Conservation (phyloP, 2,113 vertebrate genomes). For the Laterallus jamaicensis region DNA sequence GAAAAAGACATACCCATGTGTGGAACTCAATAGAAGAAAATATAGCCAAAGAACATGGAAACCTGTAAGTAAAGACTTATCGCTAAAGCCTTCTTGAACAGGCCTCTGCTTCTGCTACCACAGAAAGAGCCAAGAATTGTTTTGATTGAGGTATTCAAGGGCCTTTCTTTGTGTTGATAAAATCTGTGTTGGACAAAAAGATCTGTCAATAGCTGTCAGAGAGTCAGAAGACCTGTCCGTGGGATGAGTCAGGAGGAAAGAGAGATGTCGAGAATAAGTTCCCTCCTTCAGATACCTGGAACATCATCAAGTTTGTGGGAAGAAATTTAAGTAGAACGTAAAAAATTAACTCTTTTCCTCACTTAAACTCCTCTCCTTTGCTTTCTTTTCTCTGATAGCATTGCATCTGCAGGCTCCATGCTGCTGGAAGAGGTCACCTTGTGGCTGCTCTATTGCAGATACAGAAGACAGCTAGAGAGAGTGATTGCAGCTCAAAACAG, state of each 20-base stretch:
- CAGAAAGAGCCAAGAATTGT: fast-evolving
- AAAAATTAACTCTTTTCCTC: not conserved
- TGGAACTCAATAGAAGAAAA: not conserved
- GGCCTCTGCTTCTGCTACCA: not conserved
- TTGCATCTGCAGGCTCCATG: not conserved
- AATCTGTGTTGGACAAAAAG: not conserved
- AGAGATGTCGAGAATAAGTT: not conserved
- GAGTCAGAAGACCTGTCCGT: not conserved
- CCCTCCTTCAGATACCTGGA: not conserved
- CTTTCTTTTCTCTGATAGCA: not conserved
- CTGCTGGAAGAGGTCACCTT: constrained; percentile 51
- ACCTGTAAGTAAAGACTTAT: not conserved
- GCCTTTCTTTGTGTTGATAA: not conserved
- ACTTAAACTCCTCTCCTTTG: not conserved
- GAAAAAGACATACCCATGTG: not conserved
- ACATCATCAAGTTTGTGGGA: not conserved
- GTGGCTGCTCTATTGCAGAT: not conserved
- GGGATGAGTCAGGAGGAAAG: not conserved
- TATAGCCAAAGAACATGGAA: not conserved
- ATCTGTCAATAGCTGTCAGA: not conserved
- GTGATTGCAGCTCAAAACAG: constrained; percentile 27
- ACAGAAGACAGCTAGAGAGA: constrained; percentile 22
- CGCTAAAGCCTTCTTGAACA: not conserved
- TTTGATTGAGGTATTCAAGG: not conserved
- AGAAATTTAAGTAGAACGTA: not conserved